Conservation (phyloP, 2,113 vertebrate genomes). For the Promerops cafer region DNA sequence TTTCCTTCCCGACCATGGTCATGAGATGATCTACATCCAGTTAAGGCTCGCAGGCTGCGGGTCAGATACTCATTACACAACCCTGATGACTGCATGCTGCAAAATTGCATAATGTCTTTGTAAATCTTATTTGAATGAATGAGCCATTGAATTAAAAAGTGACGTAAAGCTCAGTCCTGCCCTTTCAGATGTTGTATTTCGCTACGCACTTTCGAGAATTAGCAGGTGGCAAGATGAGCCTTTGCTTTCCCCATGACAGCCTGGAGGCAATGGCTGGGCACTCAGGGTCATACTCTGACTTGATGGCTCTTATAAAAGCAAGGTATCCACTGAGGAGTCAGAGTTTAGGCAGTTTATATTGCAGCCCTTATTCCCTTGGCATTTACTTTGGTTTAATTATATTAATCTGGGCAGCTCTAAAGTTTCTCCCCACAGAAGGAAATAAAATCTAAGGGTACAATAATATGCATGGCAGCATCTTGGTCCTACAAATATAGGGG, state of each 20-base stretch:
- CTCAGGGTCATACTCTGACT: background rate
- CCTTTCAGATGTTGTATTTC: background rate
- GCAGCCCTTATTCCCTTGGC: background rate
- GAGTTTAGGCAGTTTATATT: background rate
- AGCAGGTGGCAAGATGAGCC: background rate
- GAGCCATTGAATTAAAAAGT: slow-evolving; percentile 12
- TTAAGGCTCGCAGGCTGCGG: background rate
- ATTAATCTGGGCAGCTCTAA: background rate
- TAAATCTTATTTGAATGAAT: slow-evolving; percentile 16
- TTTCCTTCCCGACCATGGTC: background rate
- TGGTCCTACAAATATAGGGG: background rate
- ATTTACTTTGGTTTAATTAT: background rate
- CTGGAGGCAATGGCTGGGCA: background rate
- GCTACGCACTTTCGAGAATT: background rate
- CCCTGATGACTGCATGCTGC: background rate
- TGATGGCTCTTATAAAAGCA: background rate
- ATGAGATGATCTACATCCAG: slow-evolving; percentile 20
- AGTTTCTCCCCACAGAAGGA: background rate
- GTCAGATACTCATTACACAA: slow-evolving; percentile 15
- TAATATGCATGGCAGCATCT: background rate
- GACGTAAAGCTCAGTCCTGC: background rate
- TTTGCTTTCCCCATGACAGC: background rate
- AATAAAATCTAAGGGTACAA: background rate
- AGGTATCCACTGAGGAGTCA: background rate
- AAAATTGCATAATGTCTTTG: slow-evolving; percentile 27